Percentiles rank a stretch among this genome's conserved stretches.
phyloP scores from a whole-genome alignment of 2,888 invertebrate species.

The Didymodactylos carnosus region DNA sequence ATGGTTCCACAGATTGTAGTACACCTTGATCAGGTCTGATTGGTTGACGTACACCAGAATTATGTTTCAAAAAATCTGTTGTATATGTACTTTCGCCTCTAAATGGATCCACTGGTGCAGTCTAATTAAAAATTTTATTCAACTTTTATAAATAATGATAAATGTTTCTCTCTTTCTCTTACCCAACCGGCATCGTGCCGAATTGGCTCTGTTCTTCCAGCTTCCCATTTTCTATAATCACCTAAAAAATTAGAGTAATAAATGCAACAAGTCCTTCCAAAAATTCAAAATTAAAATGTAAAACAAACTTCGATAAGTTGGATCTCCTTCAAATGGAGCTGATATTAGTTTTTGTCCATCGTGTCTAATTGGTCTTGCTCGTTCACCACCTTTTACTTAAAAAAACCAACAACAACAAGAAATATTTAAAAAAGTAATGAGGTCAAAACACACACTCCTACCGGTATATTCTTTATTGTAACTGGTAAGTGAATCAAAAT shows the following conservation, averaged over 20 bases:
- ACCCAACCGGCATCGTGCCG: constrained; percentile 11
- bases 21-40: constrained; percentile 26
- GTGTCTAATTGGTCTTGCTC: constrained; percentile 1
- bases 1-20: constrained; percentile 26
- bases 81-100: constrained; percentile 28
- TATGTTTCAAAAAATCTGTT: constrained; percentile 25
- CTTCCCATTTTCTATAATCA: constrained; percentile 29
- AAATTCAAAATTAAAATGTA: not conserved
- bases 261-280: not conserved
- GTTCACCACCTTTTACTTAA: constrained; percentile 10
- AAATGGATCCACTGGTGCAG: constrained; percentile 25
- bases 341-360: not conserved
- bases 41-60: constrained; percentile 21
- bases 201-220: constrained; percentile 15
- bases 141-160: too few relatives aligned
- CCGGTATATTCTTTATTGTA: constrained; percentile 13
- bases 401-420: not conserved
- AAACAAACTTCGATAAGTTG: constrained; percentile 7
- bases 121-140: too few relatives aligned
- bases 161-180: too few relatives aligned
- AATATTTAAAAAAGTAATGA: not conserved
- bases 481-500: constrained; percentile 28
- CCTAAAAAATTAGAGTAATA: constrained; percentile 17
- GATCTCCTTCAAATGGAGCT: constrained; percentile 13
- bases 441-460: too few relatives aligned